These are phyloP conservation scores for Plutomurus gul DNA, from an alignment of 1,140 invertebrate species.

Conservation along the genomic window DNA sequence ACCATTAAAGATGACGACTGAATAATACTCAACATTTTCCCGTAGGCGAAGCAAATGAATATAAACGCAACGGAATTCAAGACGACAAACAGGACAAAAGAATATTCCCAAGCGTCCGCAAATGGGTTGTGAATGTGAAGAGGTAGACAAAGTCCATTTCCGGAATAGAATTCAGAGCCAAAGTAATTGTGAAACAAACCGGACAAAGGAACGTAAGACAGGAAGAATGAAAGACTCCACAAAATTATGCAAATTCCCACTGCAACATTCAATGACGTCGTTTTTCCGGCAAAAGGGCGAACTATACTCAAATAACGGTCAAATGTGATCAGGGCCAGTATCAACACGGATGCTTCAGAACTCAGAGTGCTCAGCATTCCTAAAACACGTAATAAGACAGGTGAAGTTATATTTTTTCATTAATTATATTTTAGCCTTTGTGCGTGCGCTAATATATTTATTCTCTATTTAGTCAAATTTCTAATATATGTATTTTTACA, in stretches of 20 bases:
- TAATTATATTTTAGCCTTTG: no score
- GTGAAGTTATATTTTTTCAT: no score
- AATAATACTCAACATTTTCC: conserved; percentile 65
- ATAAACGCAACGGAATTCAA: conserved; percentile 65
- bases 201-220: conserved; percentile 63
- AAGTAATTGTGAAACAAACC: conserved; percentile 59
- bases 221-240: conserved; percentile 62
- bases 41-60: conserved; percentile 66
- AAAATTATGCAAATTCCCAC: conserved; percentile 57
- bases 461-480: no score
- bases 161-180: conserved; percentile 64
- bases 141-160: conserved; percentile 68
- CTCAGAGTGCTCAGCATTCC: conserved; percentile 71
- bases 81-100: conserved; percentile 64
- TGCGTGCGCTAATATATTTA: no score
- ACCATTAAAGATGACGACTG: conserved; percentile 63
- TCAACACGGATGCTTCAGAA: conserved; percentile 68
- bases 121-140: conserved; percentile 68
- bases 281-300: conserved; percentile 61
- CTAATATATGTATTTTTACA: no score
- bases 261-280: conserved; percentile 55
- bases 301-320: conserved; percentile 65
- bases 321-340: conserved; percentile 68
- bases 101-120: conserved; percentile 68
- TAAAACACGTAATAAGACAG: conserved; percentile 30